A percentile compares a stretch with the other conserved stretches of the same genome.
phyloP scores from a whole-genome alignment of 1,140 invertebrate genomes.

The Wasmannia auropunctata region DNA sequence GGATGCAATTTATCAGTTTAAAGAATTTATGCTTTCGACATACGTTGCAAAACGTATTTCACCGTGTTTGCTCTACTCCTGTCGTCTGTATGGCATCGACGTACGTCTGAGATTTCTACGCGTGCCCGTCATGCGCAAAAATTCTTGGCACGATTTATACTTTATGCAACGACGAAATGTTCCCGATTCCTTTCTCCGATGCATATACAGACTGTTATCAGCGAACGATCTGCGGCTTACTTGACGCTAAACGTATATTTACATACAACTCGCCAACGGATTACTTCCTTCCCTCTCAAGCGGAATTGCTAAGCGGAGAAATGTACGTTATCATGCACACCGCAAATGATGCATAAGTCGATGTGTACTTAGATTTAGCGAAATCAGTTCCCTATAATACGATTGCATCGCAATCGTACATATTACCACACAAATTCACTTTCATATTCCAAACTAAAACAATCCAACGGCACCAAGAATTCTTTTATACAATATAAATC shows the following conservation, averaged over 20 bases:
- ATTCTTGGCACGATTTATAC: slow-evolving; percentile 23
- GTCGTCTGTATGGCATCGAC: slow-evolving; percentile 1
- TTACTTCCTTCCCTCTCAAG: slow-evolving; percentile 26
- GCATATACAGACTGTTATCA: slow-evolving; percentile 9
- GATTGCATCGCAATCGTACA: neutral
- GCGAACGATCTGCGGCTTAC: neutral
- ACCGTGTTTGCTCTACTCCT: neutral
- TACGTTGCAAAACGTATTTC: slow-evolving; percentile 10
- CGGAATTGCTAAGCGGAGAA: neutral
- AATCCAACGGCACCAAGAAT: neutral
- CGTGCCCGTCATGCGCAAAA: slow-evolving; percentile 21
- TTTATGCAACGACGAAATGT: slow-evolving; percentile 42
- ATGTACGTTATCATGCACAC: slow-evolving; percentile 2
- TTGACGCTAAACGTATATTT: slow-evolving; percentile 26
- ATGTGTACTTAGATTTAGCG: neutral
- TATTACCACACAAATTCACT: neutral
- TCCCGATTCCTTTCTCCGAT: slow-evolving; percentile 43
- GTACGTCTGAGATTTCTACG: slow-evolving; percentile 24
- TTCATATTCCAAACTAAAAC: neutral
- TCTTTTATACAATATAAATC: neutral
- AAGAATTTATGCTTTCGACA: slow-evolving; percentile 11
- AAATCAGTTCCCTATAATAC: neutral
- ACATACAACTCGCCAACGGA: slow-evolving; percentile 12
- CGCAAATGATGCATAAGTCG: neutral
- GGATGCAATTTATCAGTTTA: neutral